Evolutionary conservation across 2,113 vertebrate genomes (phyloP), one percentile per base, ranked within the genome.

Genomic region (Todiramphus chloris): DNA sequence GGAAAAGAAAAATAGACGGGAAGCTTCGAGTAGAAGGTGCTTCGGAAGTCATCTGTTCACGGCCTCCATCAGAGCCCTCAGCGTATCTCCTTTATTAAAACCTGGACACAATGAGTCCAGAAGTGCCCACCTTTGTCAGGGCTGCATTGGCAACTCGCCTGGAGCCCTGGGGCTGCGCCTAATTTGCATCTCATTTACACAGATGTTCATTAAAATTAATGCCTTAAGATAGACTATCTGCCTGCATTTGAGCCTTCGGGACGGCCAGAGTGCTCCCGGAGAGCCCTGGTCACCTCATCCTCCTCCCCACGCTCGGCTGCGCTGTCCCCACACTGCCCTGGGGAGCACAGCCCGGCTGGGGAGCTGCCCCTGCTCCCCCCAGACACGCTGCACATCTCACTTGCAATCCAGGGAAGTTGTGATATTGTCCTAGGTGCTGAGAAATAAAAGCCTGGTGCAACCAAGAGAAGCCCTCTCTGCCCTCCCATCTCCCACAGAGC

Each of bases 91-190:
- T 87, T 95, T 90, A 97, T 96, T 91, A 89, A 90, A 92, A 79
- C 35, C 48, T 1, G 88, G 93, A 95, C 83, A 93, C 85, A 93
- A 91, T 83, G 85, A 74, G 86, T 21, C 92, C 93, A 95, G 96
- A 93, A 97, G 96, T 67, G 96, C 92, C 96, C 96, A 95, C 96
- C 93, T 95, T 96, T 96, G 96, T 97, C 93, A 89, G 66, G 56
- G 62, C 86, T 89, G 72, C 24, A 0, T 3, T 96, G 95, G 96
- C 80, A 87, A 68, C 5, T 44, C 14, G 96, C 95, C 80, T 33
- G 69, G 53, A 90, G 80, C 83, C 96, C 62, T 5, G 67, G 56
- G 91, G 95, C 91, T 21, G 0, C 24, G 50, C 84, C 70, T 97
- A 9, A 96, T 97, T 95, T 97, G 95, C 95, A 96, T 96, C 83